These are phyloP conservation scores for Scomberomorus guttatus DNA, from an alignment of 2,797 vertebrate species.

Conservation along the genomic window DNA sequence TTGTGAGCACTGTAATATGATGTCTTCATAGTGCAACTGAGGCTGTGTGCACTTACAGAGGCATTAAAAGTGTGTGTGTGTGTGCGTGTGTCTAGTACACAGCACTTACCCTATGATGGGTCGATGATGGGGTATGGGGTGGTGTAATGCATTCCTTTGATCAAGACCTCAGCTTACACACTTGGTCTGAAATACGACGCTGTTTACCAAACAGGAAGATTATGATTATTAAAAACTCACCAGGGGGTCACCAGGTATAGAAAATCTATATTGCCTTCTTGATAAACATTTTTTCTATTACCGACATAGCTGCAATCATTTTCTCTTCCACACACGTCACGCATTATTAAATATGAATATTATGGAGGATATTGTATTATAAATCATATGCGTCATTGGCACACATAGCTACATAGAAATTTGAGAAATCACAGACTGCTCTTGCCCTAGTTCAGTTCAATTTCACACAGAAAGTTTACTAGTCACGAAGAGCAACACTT, in stretches of 20 bases:
- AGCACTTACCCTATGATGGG: conserved; percentile 70
- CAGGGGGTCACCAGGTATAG: not conserved
- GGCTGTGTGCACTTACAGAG: conserved; percentile 71
- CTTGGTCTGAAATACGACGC: conserved; percentile 49
- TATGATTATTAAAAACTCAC: conserved; percentile 44
- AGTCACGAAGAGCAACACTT: no score
- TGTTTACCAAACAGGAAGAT: conserved; percentile 69
- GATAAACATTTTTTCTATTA: not conserved
- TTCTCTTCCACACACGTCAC: not conserved
- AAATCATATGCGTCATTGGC: conserved; percentile 13
- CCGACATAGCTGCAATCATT: not conserved
- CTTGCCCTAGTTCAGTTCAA: no score
- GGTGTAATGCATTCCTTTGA: conserved; percentile 67
- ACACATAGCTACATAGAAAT: not conserved
- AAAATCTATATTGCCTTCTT: not conserved
- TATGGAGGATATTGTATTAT: conserved; percentile 5
- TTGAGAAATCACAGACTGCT: not conserved
- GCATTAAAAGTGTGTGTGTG: conserved; percentile 40
- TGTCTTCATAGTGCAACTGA: conserved; percentile 62
- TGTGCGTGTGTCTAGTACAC: conserved; percentile 47
- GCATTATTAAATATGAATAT: conserved; percentile 17
- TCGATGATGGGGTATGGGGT: conserved; percentile 25
- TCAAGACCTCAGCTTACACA: conserved; percentile 57
- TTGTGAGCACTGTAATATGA: conserved; percentile 68
- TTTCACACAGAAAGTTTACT: no score